Evolutionary conservation across 1,140 invertebrate genomes (phyloP), one percentile per base, ranked within the genome.

Genomic region (Brachionus rubens): DNA sequence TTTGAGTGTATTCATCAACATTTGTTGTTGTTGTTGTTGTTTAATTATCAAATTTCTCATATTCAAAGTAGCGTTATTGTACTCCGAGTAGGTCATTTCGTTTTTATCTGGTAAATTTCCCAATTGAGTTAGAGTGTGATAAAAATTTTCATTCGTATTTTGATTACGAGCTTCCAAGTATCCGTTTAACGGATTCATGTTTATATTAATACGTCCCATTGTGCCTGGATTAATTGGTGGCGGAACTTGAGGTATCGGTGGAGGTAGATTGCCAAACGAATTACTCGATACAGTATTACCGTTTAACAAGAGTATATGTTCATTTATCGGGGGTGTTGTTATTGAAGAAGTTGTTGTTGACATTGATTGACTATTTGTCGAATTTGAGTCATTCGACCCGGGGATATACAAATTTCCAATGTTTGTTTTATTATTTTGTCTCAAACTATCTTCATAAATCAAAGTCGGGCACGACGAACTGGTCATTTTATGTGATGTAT

Each of bases 331-430:
- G n/a, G 68, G 68, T 12, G 68, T 72, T 0, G 46, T 52, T 6
- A 72, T 52, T 3, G 68, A 72, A 12, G 68, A 72, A 24, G 68
- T 72, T 19, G 68, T 72, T 2, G 68, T 72, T 10, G 68, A 72
- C 68, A 72, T 72, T n/a, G 68, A 72, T 41, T 72, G 68, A 54
- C 68, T 72, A 36, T 72, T 72, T 6, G 68, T 72, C 30, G 68
- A 72, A 41, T 72, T 72, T 3, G 68, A 72, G 28, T 72, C 68
- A 28, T 72, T 72, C 9, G 7, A 28, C 4, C 36, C 59, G 1
- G 9, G 36, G 2, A 65, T 41, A 41, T 43, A 65, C 59, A 65
- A 41, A 28, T 65, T 65, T n/a, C n/a, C n/a, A n/a, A n/a, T n/a
- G n/a, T n/a, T n/a, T 21, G 19, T 24, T 2, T 41, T 19, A n/a